These are phyloP conservation scores for Dipus sagitta DNA, from an alignment of 2,797 vertebrate species.

Conservation along the genomic window DNA sequence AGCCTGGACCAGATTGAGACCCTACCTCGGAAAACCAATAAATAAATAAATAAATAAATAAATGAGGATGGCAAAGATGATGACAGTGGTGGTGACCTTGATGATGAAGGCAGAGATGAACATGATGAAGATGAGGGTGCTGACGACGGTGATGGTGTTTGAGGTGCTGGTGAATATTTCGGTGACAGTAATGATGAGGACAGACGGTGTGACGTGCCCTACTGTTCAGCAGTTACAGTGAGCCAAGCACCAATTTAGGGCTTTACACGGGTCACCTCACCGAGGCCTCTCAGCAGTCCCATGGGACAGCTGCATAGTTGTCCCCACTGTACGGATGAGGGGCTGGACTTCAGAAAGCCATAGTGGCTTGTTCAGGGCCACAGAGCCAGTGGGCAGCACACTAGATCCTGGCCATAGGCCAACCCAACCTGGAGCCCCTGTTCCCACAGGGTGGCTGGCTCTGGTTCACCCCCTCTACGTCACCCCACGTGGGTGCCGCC, in stretches of 20 bases:
- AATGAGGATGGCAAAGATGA: neutral
- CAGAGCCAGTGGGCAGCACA: neutral
- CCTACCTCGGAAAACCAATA: too few species aligned
- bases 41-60: too few species aligned
- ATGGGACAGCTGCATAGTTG: neutral
- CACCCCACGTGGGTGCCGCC: accelerated
- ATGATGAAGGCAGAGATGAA: neutral
- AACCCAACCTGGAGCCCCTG: neutral
- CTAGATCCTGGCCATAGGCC: neutral
- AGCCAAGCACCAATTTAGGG: too few species aligned
- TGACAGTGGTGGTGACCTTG: neutral
- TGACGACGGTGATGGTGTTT: too few species aligned
- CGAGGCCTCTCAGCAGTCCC: accelerated
- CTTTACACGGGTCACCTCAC: accelerated
- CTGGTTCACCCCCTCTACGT: too few species aligned
- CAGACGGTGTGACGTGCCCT: neutral
- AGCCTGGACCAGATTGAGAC: too few species aligned
- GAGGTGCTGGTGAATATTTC: too few species aligned
- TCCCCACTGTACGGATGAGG: accelerated
- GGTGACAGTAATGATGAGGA: neutral
- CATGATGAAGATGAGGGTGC: neutral
- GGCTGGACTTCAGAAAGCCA: neutral
- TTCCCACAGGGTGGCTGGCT: too few species aligned
- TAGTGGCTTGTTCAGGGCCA: accelerated
- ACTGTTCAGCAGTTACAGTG: neutral